Evolutionary conservation across 2,888 invertebrate genomes (phyloP).

Genomic region (Eudasyphora cyanicolor): DNA sequence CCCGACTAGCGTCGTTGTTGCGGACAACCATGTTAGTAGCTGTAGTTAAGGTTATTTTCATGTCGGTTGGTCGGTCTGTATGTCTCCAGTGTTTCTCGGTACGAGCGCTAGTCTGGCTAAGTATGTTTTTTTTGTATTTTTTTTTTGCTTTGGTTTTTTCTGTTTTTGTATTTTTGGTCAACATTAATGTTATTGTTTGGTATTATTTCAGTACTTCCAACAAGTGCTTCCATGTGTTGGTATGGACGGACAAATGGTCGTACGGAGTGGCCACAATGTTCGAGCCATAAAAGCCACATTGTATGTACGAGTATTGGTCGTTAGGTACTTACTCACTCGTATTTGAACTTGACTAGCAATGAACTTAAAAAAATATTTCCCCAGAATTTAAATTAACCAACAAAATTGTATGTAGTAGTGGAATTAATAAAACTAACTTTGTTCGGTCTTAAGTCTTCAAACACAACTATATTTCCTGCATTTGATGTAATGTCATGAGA

Average conservation of each 20-base stretch:
- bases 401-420: slow-evolving; percentile 28
- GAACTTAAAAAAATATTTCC: slow-evolving; percentile 59
- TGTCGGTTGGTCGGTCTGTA: slow-evolving; percentile 66
- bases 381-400: slow-evolving; percentile 61
- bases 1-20: not conserved
- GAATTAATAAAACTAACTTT: slow-evolving; percentile 26
- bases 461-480: slow-evolving; percentile 48
- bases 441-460: not conserved
- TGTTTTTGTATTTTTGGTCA: slow-evolving; percentile 43
- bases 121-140: not conserved
- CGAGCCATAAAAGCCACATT: not conserved
- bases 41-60: slow-evolving; percentile 53
- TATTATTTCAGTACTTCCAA: slow-evolving; percentile 4
- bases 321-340: slow-evolving; percentile 12
- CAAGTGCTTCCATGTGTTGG: not conserved
- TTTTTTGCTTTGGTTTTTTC: slow-evolving; percentile 18
- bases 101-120: not conserved
- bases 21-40: slow-evolving; percentile 30
- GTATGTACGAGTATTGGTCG: not conserved
- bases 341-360: slow-evolving; percentile 65
- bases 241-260: not conserved
- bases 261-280: not conserved
- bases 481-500: slow-evolving; percentile 9
- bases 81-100: not conserved
- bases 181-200: slow-evolving; percentile 38